Evolutionary conservation across 2,888 invertebrate genomes (phyloP).

Genomic region (Marasmarcha lunaedactyla): DNA sequence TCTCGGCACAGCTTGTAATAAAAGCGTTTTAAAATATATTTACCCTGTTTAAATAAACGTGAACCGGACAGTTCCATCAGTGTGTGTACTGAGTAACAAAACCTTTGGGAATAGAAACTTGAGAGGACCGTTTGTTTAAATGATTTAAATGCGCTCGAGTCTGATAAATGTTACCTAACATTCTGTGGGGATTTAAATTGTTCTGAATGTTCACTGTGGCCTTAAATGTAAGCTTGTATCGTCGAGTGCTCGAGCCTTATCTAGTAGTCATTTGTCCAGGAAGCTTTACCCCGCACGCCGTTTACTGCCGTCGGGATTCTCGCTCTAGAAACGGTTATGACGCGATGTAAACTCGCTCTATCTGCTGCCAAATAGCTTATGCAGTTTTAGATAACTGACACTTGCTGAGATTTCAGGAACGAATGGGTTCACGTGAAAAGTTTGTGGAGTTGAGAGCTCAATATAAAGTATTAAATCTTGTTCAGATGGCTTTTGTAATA

Average conservation of each 20-base stretch:
- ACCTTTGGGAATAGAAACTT: no score
- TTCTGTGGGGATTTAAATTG: background rate
- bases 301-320: background rate
- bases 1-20: no score
- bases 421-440: no score
- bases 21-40: no score
- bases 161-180: background rate
- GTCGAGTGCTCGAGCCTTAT: background rate
- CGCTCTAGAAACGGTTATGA: background rate
- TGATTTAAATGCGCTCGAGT: no score
- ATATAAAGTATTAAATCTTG: no score
- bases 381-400: background rate
- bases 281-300: background rate
- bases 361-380: background rate
- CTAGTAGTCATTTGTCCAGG: slow-evolving; percentile 1
- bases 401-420: background rate
- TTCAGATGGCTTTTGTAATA: no score
- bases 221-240: background rate
- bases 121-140: no score
- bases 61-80: no score
- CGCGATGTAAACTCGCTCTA: background rate
- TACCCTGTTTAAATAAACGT: no score
- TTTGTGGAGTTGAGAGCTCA: no score
- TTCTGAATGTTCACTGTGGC: background rate
- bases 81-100: no score